Evolutionary conservation across 2,888 invertebrate species (phyloP).

Genomic region (Dioctria rufipes): DNA sequence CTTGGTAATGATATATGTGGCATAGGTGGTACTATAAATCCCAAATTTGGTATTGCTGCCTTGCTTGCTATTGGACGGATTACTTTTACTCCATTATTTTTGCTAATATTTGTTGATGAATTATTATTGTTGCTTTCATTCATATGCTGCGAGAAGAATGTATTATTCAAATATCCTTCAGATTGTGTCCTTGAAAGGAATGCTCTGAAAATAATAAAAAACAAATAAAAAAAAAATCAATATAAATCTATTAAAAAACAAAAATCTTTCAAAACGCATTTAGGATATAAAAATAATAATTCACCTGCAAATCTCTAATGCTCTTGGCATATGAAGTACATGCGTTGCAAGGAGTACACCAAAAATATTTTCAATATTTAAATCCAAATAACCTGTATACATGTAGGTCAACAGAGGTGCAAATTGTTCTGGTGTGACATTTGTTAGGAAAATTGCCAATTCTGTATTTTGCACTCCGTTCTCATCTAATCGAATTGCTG

Average conservation of each 20-base stretch:
- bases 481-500: slow-evolving; percentile 73
- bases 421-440: slow-evolving; percentile 77
- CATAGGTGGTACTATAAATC: slow-evolving; percentile 67
- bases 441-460: slow-evolving; percentile 72
- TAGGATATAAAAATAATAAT: slow-evolving; percentile 34
- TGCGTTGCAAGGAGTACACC: slow-evolving; percentile 81
- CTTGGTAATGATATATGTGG: slow-evolving; percentile 62
- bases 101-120: slow-evolving; percentile 50
- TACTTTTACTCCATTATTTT: slow-evolving; percentile 65
- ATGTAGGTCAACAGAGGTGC: slow-evolving; percentile 81
- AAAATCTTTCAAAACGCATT: slow-evolving; percentile 7
- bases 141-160: slow-evolving; percentile 55
- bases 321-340: slow-evolving; percentile 81
- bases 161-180: slow-evolving; percentile 66
- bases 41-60: slow-evolving; percentile 66
- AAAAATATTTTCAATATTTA: slow-evolving; percentile 81
- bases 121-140: slow-evolving; percentile 54
- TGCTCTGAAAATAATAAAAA: slow-evolving; percentile 67
- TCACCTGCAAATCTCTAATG: slow-evolving; percentile 77
- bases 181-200: slow-evolving; percentile 75
- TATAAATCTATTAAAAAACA: neutral
- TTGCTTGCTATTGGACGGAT: slow-evolving; percentile 76
- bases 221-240: neutral
- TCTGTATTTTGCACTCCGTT: slow-evolving; percentile 48
- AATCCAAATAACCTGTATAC: slow-evolving; percentile 82